phyloP scores from a whole-genome alignment of 2,797 vertebrate species.

The Percopsis omiscomaycus region DNA sequence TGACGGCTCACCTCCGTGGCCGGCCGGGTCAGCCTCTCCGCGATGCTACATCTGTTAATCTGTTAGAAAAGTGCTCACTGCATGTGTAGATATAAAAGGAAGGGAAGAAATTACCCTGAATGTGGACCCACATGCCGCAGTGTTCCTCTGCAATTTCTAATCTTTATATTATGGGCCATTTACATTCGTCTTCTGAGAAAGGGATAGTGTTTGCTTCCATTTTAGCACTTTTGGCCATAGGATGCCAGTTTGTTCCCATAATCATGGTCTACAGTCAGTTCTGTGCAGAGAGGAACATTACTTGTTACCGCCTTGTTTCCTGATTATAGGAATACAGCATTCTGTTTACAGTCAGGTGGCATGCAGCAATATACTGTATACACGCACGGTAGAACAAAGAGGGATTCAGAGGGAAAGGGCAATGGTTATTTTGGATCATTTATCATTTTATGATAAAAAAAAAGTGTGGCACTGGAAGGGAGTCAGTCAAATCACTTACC shows the following conservation, averaged over 20 bases:
- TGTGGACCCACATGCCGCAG: conserved; percentile 17
- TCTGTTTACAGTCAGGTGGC: conserved; percentile 36
- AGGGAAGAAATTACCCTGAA: conserved; percentile 20
- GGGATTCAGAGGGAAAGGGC: conserved; percentile 41
- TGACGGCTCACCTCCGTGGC: conserved; percentile 62
- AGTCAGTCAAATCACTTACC: conserved; percentile 44
- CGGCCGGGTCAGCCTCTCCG: conserved; percentile 51
- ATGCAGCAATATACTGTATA: conserved; percentile 14
- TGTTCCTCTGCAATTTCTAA: conserved; percentile 36
- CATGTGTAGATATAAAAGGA: conserved; percentile 25
- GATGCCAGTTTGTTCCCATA: conserved; percentile 25
- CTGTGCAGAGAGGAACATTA: conserved; percentile 31
- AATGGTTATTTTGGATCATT: conserved; percentile 26
- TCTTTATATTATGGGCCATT: conserved; percentile 48
- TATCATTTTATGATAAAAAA: conserved; percentile 39
- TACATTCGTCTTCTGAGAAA: conserved; percentile 19
- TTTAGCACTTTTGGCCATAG: conserved; percentile 29
- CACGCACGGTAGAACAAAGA: conserved; percentile 8
- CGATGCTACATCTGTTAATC: conserved; percentile 62
- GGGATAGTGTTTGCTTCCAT: conserved; percentile 24
- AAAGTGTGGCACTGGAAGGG: conserved; percentile 31
- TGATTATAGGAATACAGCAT: conserved; percentile 50
- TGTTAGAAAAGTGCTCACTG: conserved; percentile 20
- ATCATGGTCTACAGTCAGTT: conserved; percentile 27
- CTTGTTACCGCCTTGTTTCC: conserved; percentile 18